phyloP scores from a whole-genome alignment of 1,140 invertebrate species.

The Phymorhynchus buccinoides region DNA sequence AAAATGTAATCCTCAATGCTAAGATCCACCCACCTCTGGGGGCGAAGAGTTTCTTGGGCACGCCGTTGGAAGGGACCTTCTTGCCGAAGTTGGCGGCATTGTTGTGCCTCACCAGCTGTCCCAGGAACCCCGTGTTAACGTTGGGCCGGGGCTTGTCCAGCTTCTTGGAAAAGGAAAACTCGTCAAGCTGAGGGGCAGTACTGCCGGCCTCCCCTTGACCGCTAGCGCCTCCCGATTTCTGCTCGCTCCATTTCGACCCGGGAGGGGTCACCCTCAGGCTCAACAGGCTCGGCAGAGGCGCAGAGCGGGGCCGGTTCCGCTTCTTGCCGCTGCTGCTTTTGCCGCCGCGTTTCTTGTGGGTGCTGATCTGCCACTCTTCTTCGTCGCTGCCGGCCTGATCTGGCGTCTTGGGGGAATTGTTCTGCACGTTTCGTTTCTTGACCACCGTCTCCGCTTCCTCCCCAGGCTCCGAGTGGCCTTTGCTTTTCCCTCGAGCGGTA shows the following conservation, averaged over 20 bases:
- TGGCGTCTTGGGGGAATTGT: not conserved
- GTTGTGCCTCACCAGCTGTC: not conserved
- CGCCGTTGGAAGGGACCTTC: not conserved
- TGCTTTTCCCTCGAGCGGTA: not conserved
- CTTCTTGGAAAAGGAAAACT: slow-evolving; percentile 25
- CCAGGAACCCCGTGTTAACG: not conserved
- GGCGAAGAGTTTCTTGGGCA: not conserved
- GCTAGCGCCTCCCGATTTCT: not conserved
- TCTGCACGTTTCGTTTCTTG: not conserved
- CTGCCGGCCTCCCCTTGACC: not conserved
- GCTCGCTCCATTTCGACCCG: not conserved
- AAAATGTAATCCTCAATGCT: not conserved
- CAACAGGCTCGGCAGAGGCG: not conserved
- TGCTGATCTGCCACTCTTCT: not conserved
- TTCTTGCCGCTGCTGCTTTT: not conserved
- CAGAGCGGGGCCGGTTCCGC: not conserved
- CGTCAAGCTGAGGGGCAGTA: not conserved
- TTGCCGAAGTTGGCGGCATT: not conserved
- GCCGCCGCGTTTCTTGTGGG: not conserved
- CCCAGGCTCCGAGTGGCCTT: not conserved
- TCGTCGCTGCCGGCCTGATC: not conserved
- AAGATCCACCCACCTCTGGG: not conserved
- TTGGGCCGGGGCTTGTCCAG: slow-evolving; percentile 1
- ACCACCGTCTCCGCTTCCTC: not conserved
- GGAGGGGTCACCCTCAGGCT: not conserved